Evolutionary conservation across 1,140 invertebrate genomes (phyloP).

Genomic region (Caenorhabditis remanei): DNA sequence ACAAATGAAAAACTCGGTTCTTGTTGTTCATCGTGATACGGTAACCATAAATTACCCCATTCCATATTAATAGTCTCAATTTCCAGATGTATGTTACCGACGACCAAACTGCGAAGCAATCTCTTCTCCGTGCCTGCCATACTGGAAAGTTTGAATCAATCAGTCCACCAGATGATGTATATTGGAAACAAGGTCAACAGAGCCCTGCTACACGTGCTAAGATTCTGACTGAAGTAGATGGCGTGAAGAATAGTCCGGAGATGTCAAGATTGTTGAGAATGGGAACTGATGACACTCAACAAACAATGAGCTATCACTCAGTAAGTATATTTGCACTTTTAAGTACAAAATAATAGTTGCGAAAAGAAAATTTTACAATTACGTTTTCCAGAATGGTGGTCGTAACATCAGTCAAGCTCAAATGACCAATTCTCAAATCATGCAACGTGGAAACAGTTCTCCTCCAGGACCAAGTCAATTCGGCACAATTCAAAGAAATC

Average conservation of each 20-base stretch:
- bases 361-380: neutral
- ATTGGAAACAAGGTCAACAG: constrained; percentile 60
- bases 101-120: constrained; percentile 64
- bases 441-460: constrained; percentile 59
- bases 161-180: constrained; percentile 58
- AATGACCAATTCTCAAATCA: constrained; percentile 41
- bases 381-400: constrained; percentile 27
- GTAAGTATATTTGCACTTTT: neutral
- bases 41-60: constrained; percentile 52
- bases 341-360: neutral
- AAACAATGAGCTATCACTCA: constrained; percentile 48
- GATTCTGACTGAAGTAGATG: constrained; percentile 13
- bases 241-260: constrained; percentile 28
- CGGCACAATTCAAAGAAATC: constrained; percentile 46
- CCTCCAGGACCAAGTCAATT: constrained; percentile 50
- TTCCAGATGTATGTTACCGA: constrained; percentile 69
- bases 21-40: constrained; percentile 66
- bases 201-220: neutral
- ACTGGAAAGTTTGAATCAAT: constrained; percentile 52
- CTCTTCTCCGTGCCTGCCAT: constrained; percentile 63
- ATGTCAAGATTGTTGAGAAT: constrained; percentile 40
- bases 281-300: constrained; percentile 33
- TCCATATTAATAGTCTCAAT: neutral
- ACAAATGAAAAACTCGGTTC: constrained; percentile 66
- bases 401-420: constrained; percentile 23